These are phyloP conservation scores for Acanthopleura granulata DNA, from an alignment of 2,888 invertebrate genomes.

Conservation along the genomic window DNA sequence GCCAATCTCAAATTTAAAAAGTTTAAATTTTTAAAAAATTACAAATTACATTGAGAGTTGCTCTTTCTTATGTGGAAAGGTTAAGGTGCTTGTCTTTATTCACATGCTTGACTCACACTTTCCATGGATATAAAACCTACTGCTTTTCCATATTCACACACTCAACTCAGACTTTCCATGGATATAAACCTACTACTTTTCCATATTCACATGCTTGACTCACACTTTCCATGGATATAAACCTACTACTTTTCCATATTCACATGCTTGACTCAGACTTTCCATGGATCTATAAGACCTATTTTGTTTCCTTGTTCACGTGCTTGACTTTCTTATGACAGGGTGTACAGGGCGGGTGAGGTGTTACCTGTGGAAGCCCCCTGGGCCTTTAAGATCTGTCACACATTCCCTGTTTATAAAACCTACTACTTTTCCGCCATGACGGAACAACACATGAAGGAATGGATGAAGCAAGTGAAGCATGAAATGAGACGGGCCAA, in stretches of 20 bases:
- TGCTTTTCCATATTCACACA: no score
- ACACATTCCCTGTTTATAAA: conserved; percentile 40
- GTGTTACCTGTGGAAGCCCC: conserved; percentile 37
- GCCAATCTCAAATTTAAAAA: no score
- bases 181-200: not conserved
- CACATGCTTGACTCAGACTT: not conserved
- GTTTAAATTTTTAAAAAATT: no score
- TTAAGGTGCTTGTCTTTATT: no score
- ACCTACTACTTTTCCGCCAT: conserved; percentile 45
- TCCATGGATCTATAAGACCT: no score
- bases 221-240: no score
- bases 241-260: not conserved
- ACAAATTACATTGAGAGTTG: no score
- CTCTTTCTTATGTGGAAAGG: no score
- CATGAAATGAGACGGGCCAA: conserved; percentile 44
- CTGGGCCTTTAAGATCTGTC: conserved; percentile 46
- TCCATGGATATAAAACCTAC: no score
- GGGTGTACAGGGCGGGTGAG: conserved; percentile 41
- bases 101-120: no score
- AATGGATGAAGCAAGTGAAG: conserved; percentile 50
- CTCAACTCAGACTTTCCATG: no score
- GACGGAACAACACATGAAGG: conserved; percentile 53
- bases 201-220: not conserved
- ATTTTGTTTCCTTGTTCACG: not conserved
- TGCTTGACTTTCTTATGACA: conserved; percentile 23